These are phyloP conservation scores for Actinemys pallida DNA, from an alignment of 2,113 vertebrate genomes.

Conservation along the genomic window DNA sequence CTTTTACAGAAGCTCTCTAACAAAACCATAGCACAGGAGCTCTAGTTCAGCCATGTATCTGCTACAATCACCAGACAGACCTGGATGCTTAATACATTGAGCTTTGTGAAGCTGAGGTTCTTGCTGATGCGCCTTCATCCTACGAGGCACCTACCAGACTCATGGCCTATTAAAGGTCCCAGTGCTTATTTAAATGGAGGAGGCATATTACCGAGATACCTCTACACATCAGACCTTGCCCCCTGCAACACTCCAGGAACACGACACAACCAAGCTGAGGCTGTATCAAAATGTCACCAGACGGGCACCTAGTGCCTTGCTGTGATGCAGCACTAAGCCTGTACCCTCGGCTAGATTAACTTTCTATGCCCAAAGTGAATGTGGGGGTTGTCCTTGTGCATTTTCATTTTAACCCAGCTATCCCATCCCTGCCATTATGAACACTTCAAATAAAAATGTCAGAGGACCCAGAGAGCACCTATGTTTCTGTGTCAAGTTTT, in stretches of 20 bases:
- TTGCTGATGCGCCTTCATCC: background rate
- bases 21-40: background rate
- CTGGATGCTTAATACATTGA: background rate
- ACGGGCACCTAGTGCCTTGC: background rate
- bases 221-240: background rate
- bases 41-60: background rate
- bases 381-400: background rate
- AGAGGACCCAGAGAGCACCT: background rate
- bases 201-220: background rate
- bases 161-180: background rate
- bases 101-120: background rate
- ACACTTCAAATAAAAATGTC: background rate
- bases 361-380: background rate
- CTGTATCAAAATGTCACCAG: background rate
- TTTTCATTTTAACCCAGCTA: background rate
- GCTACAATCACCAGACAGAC: background rate
- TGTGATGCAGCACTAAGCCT: background rate
- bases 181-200: background rate
- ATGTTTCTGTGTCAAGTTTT: background rate
- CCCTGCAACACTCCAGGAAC: background rate
- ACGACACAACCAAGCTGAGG: background rate
- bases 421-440: background rate
- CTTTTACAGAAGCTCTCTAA: slow-evolving; percentile 11
- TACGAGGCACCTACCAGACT: background rate
- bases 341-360: background rate